Evolutionary conservation across 1,140 invertebrate species (phyloP).

Genomic region (Stenopsyche tienmushanensis): DNA sequence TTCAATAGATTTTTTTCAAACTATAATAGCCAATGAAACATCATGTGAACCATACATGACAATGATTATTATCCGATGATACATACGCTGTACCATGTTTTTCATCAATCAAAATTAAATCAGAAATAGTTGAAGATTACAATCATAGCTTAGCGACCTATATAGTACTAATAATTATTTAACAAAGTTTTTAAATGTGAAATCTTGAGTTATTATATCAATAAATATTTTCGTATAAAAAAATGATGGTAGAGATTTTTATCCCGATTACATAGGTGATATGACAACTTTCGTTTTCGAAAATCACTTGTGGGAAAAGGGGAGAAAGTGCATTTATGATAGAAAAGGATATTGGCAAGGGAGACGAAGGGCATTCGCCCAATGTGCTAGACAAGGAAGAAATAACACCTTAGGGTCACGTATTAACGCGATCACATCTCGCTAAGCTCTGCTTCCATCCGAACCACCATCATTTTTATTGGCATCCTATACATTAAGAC

Average conservation of each 20-base stretch:
- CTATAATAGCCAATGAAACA: too few relatives aligned
- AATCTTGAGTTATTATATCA: too few relatives aligned
- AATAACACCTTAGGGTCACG: constrained; percentile 6
- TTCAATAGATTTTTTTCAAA: too few relatives aligned
- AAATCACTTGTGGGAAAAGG: not conserved
- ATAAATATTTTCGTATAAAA: not conserved
- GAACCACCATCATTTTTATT: constrained; percentile 16
- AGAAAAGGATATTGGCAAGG: not conserved
- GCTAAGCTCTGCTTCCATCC: constrained; percentile 16
- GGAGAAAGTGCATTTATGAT: not conserved
- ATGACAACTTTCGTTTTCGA: not conserved
- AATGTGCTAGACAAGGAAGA: not conserved
- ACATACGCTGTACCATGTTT: too few relatives aligned
- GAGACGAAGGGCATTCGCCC: not conserved
- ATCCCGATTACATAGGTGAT: too few relatives aligned
- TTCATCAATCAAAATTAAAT: too few relatives aligned
- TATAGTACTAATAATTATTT: too few relatives aligned
- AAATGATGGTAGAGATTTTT: not conserved
- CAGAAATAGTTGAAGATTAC: too few relatives aligned
- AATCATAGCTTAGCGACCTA: too few relatives aligned
- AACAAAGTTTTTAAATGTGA: too few relatives aligned
- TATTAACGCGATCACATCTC: constrained; percentile 20
- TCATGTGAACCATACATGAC: too few relatives aligned
- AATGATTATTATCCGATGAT: too few relatives aligned
- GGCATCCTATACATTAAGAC: constrained; percentile 15